Evolutionary conservation across 2,888 invertebrate species (phyloP).

Genomic region (Allygus modestus): DNA sequence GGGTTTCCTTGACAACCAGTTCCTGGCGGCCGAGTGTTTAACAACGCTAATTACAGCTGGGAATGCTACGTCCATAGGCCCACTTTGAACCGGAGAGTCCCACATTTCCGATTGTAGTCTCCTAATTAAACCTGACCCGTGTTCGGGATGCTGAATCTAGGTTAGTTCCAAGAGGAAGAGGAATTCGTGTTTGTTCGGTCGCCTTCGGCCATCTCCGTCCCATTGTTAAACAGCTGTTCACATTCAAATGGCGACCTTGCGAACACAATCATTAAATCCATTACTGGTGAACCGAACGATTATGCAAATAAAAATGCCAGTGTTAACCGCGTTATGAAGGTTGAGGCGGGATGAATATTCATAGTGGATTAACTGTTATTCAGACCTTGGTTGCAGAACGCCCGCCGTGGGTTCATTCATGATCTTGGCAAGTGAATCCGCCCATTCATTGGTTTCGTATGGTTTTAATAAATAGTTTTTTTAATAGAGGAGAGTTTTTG

Average conservation of each 20-base stretch:
- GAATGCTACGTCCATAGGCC: too few species aligned
- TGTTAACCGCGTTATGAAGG: constrained; percentile 31
- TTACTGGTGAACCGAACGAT: constrained; percentile 24
- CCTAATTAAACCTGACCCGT: too few species aligned
- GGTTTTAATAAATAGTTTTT: not conserved
- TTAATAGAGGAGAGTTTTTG: too few species aligned
- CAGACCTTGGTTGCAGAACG: constrained; percentile 5
- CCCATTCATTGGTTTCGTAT: not conserved
- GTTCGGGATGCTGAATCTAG: too few species aligned
- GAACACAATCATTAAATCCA: constrained; percentile 22
- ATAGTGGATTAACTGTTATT: constrained; percentile 3
- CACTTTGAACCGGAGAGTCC: too few species aligned
- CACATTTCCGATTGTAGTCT: too few species aligned
- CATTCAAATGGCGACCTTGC: constrained; percentile 17
- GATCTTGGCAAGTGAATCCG: constrained; percentile 6
- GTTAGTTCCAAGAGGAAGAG: too few species aligned
- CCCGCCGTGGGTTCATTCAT: constrained; percentile 11
- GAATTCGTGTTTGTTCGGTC: not conserved
- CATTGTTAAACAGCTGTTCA: constrained; percentile 19
- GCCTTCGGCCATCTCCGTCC: not conserved
- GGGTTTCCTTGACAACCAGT: too few species aligned
- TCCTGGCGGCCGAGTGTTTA: too few species aligned
- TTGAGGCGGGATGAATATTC: not conserved
- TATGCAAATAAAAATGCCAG: constrained; percentile 22
- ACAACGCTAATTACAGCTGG: too few species aligned